A percentile compares a stretch with the other conserved stretches of the same genome.
Evolutionary conservation across 64 coral and sea anemone species (phyloP).

Genomic region (Pachyseris speciosa): DNA sequence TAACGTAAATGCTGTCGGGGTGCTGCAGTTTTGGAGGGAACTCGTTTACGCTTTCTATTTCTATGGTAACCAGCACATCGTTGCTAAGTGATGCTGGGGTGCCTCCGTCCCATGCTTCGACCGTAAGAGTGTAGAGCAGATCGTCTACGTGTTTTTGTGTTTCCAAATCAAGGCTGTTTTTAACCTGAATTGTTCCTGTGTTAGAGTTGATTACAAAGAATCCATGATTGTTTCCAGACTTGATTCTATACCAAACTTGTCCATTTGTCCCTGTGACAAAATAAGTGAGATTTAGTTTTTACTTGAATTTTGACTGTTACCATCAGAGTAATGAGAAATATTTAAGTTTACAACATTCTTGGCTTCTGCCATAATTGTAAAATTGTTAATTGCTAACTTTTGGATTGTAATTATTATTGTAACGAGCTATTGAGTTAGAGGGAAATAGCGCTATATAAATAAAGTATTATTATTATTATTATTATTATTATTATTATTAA

Average conservation of each 20-base stretch:
- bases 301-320: background rate
- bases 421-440: no score
- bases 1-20: slow-evolving; percentile 29
- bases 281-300: background rate
- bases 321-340: no score
- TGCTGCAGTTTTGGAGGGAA: slow-evolving; percentile 64
- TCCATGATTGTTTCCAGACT: slow-evolving; percentile 54
- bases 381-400: no score
- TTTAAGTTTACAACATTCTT: no score
- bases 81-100: slow-evolving; percentile 47
- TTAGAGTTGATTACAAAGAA: slow-evolving; percentile 65
- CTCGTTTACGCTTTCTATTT: slow-evolving; percentile 74
- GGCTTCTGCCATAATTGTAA: no score
- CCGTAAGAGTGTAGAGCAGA: slow-evolving; percentile 63
- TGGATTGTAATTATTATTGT: no score
- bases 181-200: slow-evolving; percentile 53
- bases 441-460: no score
- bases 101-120: slow-evolving; percentile 62
- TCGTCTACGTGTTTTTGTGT: slow-evolving; percentile 73
- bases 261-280: slow-evolving; percentile 55
- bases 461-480: no score
- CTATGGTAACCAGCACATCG: slow-evolving; percentile 54
- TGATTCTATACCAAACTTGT: slow-evolving; percentile 66
- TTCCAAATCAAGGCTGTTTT: slow-evolving; percentile 75
- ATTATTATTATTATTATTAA: no score